A percentile compares a stretch with the other conserved stretches of the same genome.
Conservation (phyloP, 2,797 vertebrate genomes). For the Oophaga sylvatica region DNA sequence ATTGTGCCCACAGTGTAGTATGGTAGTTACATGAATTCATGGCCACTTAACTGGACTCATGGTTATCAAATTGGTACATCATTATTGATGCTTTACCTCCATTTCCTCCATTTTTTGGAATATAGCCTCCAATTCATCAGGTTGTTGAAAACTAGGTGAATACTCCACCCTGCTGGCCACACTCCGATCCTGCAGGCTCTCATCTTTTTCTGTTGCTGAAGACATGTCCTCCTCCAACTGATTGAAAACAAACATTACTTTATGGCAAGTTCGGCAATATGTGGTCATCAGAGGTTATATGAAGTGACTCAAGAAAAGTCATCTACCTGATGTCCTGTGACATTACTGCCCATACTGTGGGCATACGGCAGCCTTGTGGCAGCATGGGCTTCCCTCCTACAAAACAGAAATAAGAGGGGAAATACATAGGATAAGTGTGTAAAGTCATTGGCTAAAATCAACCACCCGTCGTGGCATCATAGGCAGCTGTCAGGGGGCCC, state of each 20-base stretch:
- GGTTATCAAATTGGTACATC: too few relatives aligned
- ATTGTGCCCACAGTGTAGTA: too few relatives aligned
- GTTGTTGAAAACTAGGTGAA: conserved; percentile 64
- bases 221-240: background rate
- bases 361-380: background rate
- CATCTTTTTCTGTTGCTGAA: conserved; percentile 70
- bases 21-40: too few relatives aligned
- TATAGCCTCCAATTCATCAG: conserved; percentile 83
- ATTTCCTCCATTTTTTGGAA: conserved; percentile 94
- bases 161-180: conserved; percentile 67
- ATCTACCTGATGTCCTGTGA: conserved; percentile 16
- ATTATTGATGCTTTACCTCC: conserved; percentile 77
- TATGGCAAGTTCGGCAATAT: background rate
- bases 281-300: too few relatives aligned
- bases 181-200: conserved; percentile 74
- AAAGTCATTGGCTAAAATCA: background rate
- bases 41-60: too few relatives aligned
- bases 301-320: background rate
- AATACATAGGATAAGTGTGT: background rate
- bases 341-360: background rate
- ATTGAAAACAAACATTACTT: background rate
- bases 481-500: too few relatives aligned
- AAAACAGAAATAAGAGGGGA: background rate
- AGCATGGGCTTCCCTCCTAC: conserved; percentile 23
- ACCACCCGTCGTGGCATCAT: too few relatives aligned